Base-by-base conservation (phyloP, 2,888 invertebrate species). In the Drosophila meridiana region DNA sequence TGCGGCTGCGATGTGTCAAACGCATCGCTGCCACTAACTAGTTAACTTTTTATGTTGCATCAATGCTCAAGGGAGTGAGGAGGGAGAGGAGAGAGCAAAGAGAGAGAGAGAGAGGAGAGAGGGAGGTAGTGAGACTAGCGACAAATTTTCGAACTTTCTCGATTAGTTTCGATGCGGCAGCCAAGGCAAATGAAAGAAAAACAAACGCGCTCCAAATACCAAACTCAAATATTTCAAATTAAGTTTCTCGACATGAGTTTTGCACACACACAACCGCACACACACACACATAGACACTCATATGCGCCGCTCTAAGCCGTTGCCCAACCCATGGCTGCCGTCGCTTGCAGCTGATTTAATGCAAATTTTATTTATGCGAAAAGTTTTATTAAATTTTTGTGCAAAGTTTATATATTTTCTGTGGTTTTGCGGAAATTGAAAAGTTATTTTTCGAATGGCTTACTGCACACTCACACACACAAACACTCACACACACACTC, bases 361-460 rank as follows among this genome's bases (percentile, higher is more conserved):
- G 88, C 90, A 91, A 91, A 91, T 90, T 91, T 91, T 90, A 91
- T 91, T 91, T 91, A 91, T 91, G 90, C 81, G 91, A 89, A 91
- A 91, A 91, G 90, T 91, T 91, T 91, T 91, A 90, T 91, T 91
- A 91, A 87, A 91, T 90, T 91, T 90, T 83, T 89, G 80, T 80
- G 73, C 84, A 87, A 88, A 87, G 88, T 90, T 90, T 88, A 86
- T 88, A 86, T 90, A 88, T 88, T 89, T 90, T 90, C 82, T 90
- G 91, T 87, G 91, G 90, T 91, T 90, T 85, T 84, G 85, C 87
- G 91, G 90, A 90, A 90, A 90, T 90, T 91, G 90, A 89, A 90
- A 91, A 90, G 89, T 90, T 90, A 90, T 90, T 88, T 90, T 89
- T 88, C 86, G 83, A 83, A 83, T 85, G 81, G 89, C 85, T 86